These are phyloP conservation scores for Galeopterus variegatus DNA, from an alignment of 2,113 vertebrate species.

Conservation along the genomic window DNA sequence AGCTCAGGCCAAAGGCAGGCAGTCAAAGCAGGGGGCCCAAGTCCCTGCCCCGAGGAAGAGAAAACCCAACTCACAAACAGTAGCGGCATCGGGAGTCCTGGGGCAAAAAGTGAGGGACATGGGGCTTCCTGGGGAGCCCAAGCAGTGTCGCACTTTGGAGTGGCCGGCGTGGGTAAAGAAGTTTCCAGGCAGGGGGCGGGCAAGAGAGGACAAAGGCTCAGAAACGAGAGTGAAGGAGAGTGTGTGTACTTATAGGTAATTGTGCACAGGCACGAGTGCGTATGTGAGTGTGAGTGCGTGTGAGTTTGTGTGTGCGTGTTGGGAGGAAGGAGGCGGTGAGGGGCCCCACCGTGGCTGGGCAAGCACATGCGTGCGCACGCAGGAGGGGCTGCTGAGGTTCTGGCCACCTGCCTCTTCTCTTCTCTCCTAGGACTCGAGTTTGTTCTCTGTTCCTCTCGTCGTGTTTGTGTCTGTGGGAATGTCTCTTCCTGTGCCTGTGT, in stretches of 20 bases:
- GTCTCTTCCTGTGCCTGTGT: neutral
- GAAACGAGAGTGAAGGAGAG: too few relatives aligned
- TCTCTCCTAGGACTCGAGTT: neutral
- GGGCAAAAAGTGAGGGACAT: neutral
- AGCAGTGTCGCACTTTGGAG: neutral
- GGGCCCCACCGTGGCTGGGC: neutral
- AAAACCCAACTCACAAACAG: neutral
- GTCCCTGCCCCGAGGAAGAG: neutral
- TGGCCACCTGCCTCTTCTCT: neutral
- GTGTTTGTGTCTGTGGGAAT: neutral
- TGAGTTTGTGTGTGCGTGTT: neutral
- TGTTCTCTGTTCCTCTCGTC: neutral
- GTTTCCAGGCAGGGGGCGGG: neutral
- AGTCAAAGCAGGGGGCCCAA: neutral
- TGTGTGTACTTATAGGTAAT: fast-evolving
- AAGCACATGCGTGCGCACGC: neutral
- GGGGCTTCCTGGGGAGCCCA: neutral
- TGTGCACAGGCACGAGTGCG: neutral
- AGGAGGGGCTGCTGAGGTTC: neutral
- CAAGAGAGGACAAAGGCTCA: neutral
- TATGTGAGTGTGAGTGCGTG: neutral
- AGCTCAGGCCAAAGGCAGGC: neutral
- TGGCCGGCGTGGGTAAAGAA: neutral
- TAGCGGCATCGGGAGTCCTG: too few relatives aligned
- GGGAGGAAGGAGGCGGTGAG: neutral